phyloP scores from a whole-genome alignment of 2,888 invertebrate species.

The Melanargia galathea region DNA sequence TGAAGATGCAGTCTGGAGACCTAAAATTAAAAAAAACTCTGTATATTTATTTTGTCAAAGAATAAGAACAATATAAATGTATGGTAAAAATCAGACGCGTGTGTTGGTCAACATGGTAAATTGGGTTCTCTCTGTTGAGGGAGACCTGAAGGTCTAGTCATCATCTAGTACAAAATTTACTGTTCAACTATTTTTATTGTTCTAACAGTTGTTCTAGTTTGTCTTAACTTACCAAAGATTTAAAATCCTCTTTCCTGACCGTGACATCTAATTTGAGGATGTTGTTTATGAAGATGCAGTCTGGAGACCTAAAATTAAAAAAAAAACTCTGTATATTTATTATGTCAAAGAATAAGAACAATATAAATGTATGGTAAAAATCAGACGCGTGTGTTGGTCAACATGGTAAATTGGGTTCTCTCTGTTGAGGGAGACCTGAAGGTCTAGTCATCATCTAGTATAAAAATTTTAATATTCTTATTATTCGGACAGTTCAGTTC shows the following conservation, averaged over 20 bases:
- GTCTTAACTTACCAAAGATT: too few species aligned
- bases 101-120: slow-evolving; percentile 55
- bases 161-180: slow-evolving; percentile 48
- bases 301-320: not conserved
- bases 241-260: not conserved
- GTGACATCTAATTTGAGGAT: not conserved
- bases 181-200: too few species aligned
- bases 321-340: not conserved
- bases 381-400: slow-evolving; percentile 47
- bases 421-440: slow-evolving; percentile 79
- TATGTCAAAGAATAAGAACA: not conserved
- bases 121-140: slow-evolving; percentile 78
- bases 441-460: slow-evolving; percentile 64
- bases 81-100: slow-evolving; percentile 38
- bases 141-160: slow-evolving; percentile 76
- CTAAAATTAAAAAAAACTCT: not conserved
- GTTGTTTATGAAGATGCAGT: not conserved
- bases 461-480: too few species aligned
- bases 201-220: too few species aligned
- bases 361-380: not conserved
- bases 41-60: not conserved
- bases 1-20: not conserved
- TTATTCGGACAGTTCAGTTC: too few species aligned
- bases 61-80: not conserved
- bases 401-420: slow-evolving; percentile 69